Evolutionary conservation across 2,797 vertebrate species (phyloP), one percentile per base, ranked within the genome.

Genomic region (Danio aesculapii): DNA sequence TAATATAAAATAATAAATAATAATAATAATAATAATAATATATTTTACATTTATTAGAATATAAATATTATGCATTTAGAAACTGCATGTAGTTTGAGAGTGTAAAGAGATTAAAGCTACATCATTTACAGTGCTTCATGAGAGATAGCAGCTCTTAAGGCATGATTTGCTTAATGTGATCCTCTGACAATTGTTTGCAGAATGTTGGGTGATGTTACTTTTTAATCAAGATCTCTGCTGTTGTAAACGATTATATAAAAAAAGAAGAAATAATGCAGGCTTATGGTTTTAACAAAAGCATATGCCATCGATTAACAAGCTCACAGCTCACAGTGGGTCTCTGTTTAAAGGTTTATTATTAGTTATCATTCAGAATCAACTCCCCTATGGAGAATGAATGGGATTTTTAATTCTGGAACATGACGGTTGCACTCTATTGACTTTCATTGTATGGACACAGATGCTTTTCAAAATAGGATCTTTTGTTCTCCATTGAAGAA

Each of bases 331-430:
- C 52, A 71, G 39, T 5, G 57, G 4, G 69, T 44, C 39, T 43
- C 6, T 57, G n/a, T 57, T 57, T 43, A 71, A 71, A 71, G 8
- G 39, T 55, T 71, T 71, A 44, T 10, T 9, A 19, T 57, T 13
- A 17, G 30, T 55, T 43, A 55, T 71, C 16, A 6, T 55, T 71
- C 2, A 57, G 13, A 55, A 71, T 57, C 69, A 57, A 8, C 44
- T 17, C n/a, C 11, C 11, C 7, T 72, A 8, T 8, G 30, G 6
- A 44, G 39, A 43, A 71, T 43, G 2, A 71, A 71, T 55, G 6
- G 6, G 10, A 0, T 55, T 55, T 69, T 69, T 30, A 69, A 70
- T 70, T 70, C 67, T 3, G 3, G 50, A 53, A 53, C 16, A 21
- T 0, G 49, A 70, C 49, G 7, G 49, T 10, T 53, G 41, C 41